Evolutionary conservation across 1,140 invertebrate species (phyloP), one percentile per base, ranked within the genome.

Genomic region (Drosophila lacertosa): DNA sequence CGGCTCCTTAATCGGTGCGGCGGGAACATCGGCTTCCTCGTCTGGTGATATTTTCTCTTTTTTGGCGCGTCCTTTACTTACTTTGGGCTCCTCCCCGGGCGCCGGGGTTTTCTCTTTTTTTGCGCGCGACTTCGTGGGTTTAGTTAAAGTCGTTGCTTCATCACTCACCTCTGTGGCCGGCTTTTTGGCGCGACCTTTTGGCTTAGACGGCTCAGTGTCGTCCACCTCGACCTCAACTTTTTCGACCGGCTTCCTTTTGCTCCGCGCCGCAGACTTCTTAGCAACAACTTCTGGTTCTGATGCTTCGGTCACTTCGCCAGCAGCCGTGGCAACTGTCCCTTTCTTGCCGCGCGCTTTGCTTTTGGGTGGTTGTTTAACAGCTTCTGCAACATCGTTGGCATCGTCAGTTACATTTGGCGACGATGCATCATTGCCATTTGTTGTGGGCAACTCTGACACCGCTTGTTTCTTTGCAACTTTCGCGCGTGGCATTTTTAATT

Each of bases 151-250:
- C 44, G 74, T 66, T 40, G 55, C 58, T 1, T 33, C 26, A 11
- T 63, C 63, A 40, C 5, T 35, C 2, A 51, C 67, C 54, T 84
- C 55, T 18, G 39, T 22, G 20, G 33, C 10, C 18, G 47, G 42
- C 45, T 86, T 83, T 51, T 82, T 81, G 57, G 74, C 16, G 37
- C 75, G 68, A 59, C 69, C 65, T 57, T 60, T 65, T n/a, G 68
- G 63, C 50, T 74, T 74, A 10, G 35, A 13, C 5, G 55, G 37
- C 51, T 69, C 74, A 16, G 40, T 10, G 15, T 55, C 29, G 5
- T 20, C 13, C 7, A 35, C 54, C 7, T 15, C 69, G 2, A 42
- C 62, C 18, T 59, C 48, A 11, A 42, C 51, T 35, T 18, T 45
- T 40, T 69, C 60, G n/a, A 2, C 16, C 0, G 24, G 24, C 22